A percentile compares a stretch with the other conserved stretches of the same genome.
Conservation (phyloP, 2,888 invertebrate species). For the Dolichopus griseipennis region DNA sequence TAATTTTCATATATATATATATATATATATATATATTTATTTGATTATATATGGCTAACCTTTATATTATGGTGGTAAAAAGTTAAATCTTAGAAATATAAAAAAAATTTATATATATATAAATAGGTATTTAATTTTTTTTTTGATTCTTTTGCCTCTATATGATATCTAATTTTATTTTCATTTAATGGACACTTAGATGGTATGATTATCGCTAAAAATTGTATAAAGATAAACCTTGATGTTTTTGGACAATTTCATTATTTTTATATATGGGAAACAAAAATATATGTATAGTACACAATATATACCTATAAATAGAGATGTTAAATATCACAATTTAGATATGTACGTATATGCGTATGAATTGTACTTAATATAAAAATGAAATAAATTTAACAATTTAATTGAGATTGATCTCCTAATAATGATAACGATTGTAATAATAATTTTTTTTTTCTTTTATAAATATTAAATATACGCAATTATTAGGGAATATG, state of each 20-base stretch:
- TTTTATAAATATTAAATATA: too few species aligned
- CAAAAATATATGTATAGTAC: neutral
- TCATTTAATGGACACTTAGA: constrained; percentile 4
- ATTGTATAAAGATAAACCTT: neutral
- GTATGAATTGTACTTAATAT: neutral
- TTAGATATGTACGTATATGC: neutral
- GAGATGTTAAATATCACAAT: too few species aligned
- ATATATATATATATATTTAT: neutral
- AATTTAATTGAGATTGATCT: constrained; percentile 4
- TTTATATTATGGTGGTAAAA: constrained; percentile 2
- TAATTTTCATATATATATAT: neutral
- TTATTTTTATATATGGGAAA: neutral
- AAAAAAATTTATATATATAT: neutral
- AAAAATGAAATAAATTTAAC: neutral
- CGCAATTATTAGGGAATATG: too few species aligned
- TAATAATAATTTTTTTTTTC: neutral
- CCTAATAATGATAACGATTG: neutral
- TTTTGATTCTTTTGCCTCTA: neutral
- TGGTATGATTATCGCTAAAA: neutral
- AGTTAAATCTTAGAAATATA: neutral
- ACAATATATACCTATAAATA: too few species aligned
- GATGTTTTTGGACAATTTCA: neutral
- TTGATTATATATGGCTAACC: constrained; percentile 1
- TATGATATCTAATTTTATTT: neutral
- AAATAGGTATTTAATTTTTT: neutral